A percentile compares a stretch with the other conserved stretches of the same genome.
Conservation (phyloP, 2,888 invertebrate genomes). For the Phanerotoma sp. region DNA sequence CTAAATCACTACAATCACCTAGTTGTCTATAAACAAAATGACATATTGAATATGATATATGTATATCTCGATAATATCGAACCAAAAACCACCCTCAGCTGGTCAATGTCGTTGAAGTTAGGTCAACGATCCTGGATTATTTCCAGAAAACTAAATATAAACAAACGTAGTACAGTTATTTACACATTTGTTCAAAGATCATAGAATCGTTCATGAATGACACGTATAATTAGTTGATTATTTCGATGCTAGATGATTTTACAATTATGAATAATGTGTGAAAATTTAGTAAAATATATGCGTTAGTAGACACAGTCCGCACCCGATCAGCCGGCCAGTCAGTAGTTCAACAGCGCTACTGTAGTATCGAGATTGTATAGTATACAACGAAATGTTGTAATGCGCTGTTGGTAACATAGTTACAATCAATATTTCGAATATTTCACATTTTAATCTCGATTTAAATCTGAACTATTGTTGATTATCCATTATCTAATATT, state of each 20-base stretch:
- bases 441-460: no score
- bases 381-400: no score
- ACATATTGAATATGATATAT: not conserved
- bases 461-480: not conserved
- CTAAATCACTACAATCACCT: no score
- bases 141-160: no score
- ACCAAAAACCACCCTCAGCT: slow-evolving; percentile 13
- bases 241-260: not conserved
- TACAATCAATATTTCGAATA: not conserved
- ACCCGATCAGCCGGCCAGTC: slow-evolving; percentile 34
- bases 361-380: slow-evolving; percentile 13
- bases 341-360: slow-evolving; percentile 37
- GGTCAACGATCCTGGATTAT: no score
- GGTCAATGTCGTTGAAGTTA: not conserved
- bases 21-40: not conserved
- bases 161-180: no score
- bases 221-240: not conserved
- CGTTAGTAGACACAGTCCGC: slow-evolving; percentile 31
- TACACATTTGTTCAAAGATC: not conserved
- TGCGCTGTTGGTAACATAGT: slow-evolving; percentile 15
- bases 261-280: slow-evolving; percentile 9
- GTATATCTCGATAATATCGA: slow-evolving; percentile 1
- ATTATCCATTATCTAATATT: not conserved
- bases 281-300: slow-evolving; percentile 9
- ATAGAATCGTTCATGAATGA: not conserved